These are phyloP conservation scores for Neolamprologus multifasciatus DNA, from an alignment of 2,797 vertebrate genomes.

Conservation along the genomic window DNA sequence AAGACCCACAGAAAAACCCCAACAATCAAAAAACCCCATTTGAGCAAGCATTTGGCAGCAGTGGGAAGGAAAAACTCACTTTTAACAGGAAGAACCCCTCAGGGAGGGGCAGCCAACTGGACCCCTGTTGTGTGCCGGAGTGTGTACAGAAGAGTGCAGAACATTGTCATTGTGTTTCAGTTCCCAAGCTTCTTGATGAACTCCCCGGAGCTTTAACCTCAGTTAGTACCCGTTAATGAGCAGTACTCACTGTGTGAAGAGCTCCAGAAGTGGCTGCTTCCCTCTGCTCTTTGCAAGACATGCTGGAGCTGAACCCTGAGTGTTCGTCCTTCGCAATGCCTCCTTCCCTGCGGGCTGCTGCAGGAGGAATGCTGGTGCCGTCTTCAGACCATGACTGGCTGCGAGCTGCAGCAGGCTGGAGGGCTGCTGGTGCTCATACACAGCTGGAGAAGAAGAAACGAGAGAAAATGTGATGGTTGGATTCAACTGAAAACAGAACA, in stretches of 20 bases:
- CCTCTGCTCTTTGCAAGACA: constrained; percentile 79
- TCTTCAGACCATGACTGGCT: constrained; percentile 77
- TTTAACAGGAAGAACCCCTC: neutral
- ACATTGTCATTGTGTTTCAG: neutral
- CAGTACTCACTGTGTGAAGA: constrained; percentile 51
- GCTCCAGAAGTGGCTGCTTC: constrained; percentile 74
- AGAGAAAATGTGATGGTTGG: neutral
- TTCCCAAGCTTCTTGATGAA: neutral
- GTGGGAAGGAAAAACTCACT: neutral
- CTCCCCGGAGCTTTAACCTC: neutral
- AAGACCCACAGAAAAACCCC: neutral
- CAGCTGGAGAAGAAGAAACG: neutral
- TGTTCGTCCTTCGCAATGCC: constrained; percentile 75
- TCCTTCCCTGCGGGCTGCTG: constrained; percentile 81
- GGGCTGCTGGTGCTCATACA: neutral
- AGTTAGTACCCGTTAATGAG: neutral
- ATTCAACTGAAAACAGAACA: neutral
- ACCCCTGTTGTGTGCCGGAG: neutral
- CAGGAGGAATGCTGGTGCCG: constrained; percentile 79
- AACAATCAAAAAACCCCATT: neutral
- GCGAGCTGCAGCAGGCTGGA: constrained; percentile 83
- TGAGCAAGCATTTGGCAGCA: neutral
- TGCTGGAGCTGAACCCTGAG: constrained; percentile 78
- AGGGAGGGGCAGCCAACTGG: neutral
- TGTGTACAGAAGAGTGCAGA: neutral